phyloP scores from a whole-genome alignment of 2,797 vertebrate genomes.

The Steatocranus sp. region DNA sequence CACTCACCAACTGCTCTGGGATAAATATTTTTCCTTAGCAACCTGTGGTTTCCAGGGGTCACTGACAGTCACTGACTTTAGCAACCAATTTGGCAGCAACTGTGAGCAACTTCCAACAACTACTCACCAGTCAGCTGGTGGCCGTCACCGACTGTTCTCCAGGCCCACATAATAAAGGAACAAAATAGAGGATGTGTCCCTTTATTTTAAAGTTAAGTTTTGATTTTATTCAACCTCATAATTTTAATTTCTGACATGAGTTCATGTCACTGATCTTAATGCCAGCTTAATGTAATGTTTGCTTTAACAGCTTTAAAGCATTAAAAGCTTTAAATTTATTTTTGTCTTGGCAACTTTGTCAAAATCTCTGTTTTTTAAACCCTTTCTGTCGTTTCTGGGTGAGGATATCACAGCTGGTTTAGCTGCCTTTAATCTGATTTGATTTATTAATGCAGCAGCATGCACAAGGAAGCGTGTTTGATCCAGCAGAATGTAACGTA shows the following conservation, averaged over 20 bases:
- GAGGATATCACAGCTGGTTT: neutral
- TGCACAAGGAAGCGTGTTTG: neutral
- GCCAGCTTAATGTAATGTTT: neutral
- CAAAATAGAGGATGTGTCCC: fast-evolving
- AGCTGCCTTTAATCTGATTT: neutral
- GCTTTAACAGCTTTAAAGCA: neutral
- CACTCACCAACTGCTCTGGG: neutral
- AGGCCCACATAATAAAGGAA: no score
- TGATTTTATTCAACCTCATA: fast-evolving
- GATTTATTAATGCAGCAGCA: neutral
- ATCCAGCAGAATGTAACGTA: conserved; percentile 1
- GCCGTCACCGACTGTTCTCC: neutral
- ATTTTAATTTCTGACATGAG: neutral
- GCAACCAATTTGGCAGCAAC: fast-evolving
- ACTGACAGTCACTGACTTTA: neutral
- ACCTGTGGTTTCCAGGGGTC: no score
- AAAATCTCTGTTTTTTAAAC: neutral
- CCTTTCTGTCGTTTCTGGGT: neutral
- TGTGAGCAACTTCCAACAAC: neutral
- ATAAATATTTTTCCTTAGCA: neutral
- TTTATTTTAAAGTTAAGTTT: fast-evolving
- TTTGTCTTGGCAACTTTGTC: neutral
- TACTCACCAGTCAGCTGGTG: neutral
- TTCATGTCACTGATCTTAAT: neutral
- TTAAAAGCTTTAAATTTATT: fast-evolving